These are phyloP conservation scores for Melanocharis versteri DNA, from an alignment of 2,113 vertebrate genomes.

Conservation along the genomic window DNA sequence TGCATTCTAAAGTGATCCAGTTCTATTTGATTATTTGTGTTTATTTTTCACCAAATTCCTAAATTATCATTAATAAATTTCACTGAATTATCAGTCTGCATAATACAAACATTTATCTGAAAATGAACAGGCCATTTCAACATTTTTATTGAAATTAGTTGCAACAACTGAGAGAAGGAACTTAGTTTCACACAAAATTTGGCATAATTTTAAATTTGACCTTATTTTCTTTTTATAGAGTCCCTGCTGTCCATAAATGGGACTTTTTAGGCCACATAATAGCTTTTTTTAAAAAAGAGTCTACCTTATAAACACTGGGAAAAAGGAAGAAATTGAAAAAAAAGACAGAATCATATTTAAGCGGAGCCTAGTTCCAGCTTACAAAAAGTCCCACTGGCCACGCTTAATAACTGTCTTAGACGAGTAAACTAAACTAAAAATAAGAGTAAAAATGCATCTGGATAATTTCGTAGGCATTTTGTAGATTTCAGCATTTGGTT, in stretches of 20 bases:
- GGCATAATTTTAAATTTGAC: background rate
- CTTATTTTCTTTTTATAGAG: background rate
- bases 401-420: background rate
- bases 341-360: background rate
- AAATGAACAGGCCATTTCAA: background rate
- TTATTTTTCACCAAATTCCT: background rate
- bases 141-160: background rate
- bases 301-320: background rate
- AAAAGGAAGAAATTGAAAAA: background rate
- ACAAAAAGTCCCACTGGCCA: background rate
- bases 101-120: background rate
- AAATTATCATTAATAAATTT: background rate
- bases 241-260: background rate
- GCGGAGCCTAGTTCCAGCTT: background rate
- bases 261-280: background rate
- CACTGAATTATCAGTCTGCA: background rate
- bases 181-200: background rate
- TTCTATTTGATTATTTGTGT: background rate
- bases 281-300: background rate
- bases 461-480: background rate
- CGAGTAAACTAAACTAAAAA: background rate
- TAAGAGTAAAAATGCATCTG: background rate
- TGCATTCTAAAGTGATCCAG: background rate
- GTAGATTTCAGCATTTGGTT: background rate
- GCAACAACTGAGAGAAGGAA: background rate